Conservation (phyloP, 2,888 invertebrate species). For the Muschampia plurimacula region DNA sequence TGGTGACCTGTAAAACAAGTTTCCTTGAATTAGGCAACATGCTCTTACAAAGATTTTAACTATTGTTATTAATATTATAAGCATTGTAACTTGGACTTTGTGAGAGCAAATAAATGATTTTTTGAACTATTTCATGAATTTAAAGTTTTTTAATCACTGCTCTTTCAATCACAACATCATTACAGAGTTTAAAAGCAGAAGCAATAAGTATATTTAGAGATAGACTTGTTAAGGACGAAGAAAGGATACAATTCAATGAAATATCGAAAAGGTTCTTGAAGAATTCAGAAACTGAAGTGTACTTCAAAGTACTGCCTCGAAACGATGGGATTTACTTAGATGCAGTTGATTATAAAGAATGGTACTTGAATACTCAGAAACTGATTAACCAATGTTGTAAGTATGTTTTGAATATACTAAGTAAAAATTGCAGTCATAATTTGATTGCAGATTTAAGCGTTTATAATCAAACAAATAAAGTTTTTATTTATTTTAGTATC, state of each 20-base stretch:
- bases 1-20: too few relatives aligned
- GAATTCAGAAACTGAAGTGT: conserved; percentile 53
- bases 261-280: conserved; percentile 84
- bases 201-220: conserved; percentile 91
- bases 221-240: conserved; percentile 88
- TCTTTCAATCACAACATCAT: conserved; percentile 24
- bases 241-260: conserved; percentile 87
- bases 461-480: neutral
- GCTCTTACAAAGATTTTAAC: too few relatives aligned
- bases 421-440: too few relatives aligned
- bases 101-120: too few relatives aligned
- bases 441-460: too few relatives aligned
- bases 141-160: neutral
- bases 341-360: conserved; percentile 83
- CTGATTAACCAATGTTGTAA: conserved; percentile 88
- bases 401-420: too few relatives aligned
- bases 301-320: conserved; percentile 61
- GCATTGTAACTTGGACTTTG: too few relatives aligned
- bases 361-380: conserved; percentile 87
- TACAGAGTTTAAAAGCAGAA: conserved; percentile 90
- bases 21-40: too few relatives aligned
- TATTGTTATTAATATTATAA: too few relatives aligned
- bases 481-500: conserved; percentile 58
- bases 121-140: neutral
- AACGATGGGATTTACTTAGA: conserved; percentile 74